Conservation (phyloP, 2,113 vertebrate species). For the Pangasianodon hypophthalmus region DNA sequence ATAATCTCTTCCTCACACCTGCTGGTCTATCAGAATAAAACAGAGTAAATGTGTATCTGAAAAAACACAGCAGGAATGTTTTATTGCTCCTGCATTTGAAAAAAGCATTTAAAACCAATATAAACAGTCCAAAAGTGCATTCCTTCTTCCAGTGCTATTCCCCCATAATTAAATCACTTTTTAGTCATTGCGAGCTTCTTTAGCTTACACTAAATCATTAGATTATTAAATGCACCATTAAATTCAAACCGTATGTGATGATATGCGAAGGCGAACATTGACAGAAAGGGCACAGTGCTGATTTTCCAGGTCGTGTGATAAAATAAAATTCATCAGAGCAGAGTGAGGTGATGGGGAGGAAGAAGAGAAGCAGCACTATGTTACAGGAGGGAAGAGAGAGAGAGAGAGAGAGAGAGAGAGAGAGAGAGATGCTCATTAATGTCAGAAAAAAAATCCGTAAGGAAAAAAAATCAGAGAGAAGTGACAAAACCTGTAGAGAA, state of each 20-base stretch:
- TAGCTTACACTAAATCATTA: background rate
- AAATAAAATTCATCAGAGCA: background rate
- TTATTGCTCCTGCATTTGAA: background rate
- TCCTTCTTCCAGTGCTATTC: background rate
- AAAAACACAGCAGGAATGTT: background rate
- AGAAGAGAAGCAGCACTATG: background rate
- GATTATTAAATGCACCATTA: background rate
- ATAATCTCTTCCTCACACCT: background rate
- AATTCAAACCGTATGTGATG: background rate
- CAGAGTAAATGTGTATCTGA: too few relatives aligned
- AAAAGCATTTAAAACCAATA: background rate
- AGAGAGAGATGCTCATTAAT: too few relatives aligned
- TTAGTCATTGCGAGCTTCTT: background rate
- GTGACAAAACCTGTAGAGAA: background rate
- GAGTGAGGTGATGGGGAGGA: background rate
- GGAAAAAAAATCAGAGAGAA: background rate
- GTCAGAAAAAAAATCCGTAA: background rate
- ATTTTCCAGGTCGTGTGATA: background rate
- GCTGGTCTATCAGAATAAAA: background rate
- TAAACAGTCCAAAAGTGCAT: background rate
- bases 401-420: background rate
- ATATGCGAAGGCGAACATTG: background rate
- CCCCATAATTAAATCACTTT: background rate
- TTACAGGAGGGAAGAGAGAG: constrained; percentile 30
- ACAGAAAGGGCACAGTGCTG: background rate